Evolutionary conservation across 92 coral and sea anemone species (phyloP).

Genomic region (Parazoanthus swiftii): DNA sequence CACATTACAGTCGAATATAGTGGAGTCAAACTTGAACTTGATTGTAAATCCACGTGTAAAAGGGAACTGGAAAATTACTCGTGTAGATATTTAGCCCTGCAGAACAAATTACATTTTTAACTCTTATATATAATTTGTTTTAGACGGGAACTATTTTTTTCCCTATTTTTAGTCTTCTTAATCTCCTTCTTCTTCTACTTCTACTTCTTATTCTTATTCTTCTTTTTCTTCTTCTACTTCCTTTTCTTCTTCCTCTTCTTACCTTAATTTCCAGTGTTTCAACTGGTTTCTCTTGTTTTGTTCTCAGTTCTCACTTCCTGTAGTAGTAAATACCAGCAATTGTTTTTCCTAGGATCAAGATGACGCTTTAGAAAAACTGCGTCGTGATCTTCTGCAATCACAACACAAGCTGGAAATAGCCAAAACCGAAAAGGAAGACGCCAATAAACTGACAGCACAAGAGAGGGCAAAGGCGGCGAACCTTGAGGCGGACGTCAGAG

Average conservation of each 20-base stretch:
- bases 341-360: constrained; percentile 45
- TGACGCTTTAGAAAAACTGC: constrained; percentile 57
- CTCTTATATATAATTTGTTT: no score
- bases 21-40: no score
- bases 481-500: constrained; percentile 57
- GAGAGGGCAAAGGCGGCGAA: constrained; percentile 49
- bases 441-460: constrained; percentile 55
- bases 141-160: no score
- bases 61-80: no score
- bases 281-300: not conserved
- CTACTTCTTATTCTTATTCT: no score
- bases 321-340: not conserved
- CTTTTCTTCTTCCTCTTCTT: not conserved
- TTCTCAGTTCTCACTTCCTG: not conserved
- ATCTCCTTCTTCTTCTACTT: no score
- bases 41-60: no score
- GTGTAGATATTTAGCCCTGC: no score
- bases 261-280: not conserved
- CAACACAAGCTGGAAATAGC: constrained; percentile 68
- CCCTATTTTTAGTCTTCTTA: no score
- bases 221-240: not conserved
- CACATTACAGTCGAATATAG: no score
- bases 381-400: constrained; percentile 63
- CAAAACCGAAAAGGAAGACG: constrained; percentile 62
- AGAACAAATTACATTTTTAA: no score